Conservation (phyloP, 1,140 invertebrate genomes). For the Psilanteris sp. region DNA sequence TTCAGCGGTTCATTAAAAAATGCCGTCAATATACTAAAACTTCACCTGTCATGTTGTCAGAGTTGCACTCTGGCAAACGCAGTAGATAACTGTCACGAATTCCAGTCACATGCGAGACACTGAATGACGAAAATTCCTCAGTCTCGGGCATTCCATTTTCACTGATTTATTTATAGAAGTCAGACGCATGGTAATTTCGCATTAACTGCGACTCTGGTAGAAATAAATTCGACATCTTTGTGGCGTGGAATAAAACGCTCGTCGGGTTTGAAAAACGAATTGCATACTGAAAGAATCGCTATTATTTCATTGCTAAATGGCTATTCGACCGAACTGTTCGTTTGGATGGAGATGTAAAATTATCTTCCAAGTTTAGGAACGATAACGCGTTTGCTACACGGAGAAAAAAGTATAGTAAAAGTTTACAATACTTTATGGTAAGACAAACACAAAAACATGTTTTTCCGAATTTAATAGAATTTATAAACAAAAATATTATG, state of each 20-base stretch:
- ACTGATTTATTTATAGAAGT: constrained; percentile 41
- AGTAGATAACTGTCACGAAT: constrained; percentile 33
- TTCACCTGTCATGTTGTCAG: constrained; percentile 26
- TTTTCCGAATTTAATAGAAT: too few species aligned
- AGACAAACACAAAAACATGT: too few species aligned
- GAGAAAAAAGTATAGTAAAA: too few species aligned
- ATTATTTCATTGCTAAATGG: too few species aligned
- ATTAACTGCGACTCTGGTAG: neutral
- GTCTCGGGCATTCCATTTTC: constrained; percentile 22
- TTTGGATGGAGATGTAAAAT: too few species aligned
- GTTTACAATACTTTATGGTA: too few species aligned
- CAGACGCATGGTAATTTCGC: constrained; percentile 19
- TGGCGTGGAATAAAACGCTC: neutral
- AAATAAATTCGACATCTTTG: constrained; percentile 25
- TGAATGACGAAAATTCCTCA: constrained; percentile 40
- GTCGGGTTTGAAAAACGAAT: neutral
- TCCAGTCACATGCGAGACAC: constrained; percentile 13
- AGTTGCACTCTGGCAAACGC: constrained; percentile 8
- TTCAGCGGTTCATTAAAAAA: constrained; percentile 47
- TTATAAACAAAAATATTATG: too few species aligned
- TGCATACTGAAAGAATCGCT: too few species aligned
- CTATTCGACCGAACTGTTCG: too few species aligned
- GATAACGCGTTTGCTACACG: too few species aligned
- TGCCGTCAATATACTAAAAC: constrained; percentile 5
- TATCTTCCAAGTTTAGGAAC: too few species aligned